Evolutionary conservation across 1,140 invertebrate genomes (phyloP).

Genomic region (Micrasema minimum): DNA sequence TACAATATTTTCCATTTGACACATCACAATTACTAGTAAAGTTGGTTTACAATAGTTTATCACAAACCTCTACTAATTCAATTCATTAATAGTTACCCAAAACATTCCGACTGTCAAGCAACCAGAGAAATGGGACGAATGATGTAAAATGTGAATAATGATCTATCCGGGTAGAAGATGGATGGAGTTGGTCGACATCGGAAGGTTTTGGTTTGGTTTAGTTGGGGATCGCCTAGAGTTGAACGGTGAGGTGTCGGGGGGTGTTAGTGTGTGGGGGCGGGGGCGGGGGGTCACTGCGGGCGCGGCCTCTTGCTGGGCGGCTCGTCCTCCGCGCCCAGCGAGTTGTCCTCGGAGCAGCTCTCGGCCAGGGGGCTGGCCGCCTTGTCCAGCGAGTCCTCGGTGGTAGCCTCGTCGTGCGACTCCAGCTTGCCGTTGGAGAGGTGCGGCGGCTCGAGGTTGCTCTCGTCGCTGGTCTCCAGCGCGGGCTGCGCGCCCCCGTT

Average conservation of each 20-base stretch:
- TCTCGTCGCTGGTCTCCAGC: slow-evolving; percentile 64
- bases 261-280: slow-evolving; percentile 27
- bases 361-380: slow-evolving; percentile 63
- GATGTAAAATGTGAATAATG: not conserved
- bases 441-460: slow-evolving; percentile 69
- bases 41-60: too few species aligned
- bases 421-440: slow-evolving; percentile 64
- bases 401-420: slow-evolving; percentile 70
- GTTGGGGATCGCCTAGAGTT: not conserved
- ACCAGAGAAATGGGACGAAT: not conserved
- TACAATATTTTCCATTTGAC: too few species aligned
- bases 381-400: slow-evolving; percentile 76
- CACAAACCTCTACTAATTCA: too few species aligned
- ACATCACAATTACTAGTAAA: too few species aligned
- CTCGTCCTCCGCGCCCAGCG: slow-evolving; percentile 58
- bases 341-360: slow-evolving; percentile 65
- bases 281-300: slow-evolving; percentile 61
- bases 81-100: too few species aligned
- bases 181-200: not conserved
- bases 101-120: too few species aligned
- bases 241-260: not conserved
- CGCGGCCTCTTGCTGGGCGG: slow-evolving; percentile 64
- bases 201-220: not conserved
- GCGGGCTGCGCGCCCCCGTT: slow-evolving; percentile 56
- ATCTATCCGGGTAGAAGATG: not conserved